Conservation (phyloP, 2,113 vertebrate genomes). For the Gila orcuttii region DNA sequence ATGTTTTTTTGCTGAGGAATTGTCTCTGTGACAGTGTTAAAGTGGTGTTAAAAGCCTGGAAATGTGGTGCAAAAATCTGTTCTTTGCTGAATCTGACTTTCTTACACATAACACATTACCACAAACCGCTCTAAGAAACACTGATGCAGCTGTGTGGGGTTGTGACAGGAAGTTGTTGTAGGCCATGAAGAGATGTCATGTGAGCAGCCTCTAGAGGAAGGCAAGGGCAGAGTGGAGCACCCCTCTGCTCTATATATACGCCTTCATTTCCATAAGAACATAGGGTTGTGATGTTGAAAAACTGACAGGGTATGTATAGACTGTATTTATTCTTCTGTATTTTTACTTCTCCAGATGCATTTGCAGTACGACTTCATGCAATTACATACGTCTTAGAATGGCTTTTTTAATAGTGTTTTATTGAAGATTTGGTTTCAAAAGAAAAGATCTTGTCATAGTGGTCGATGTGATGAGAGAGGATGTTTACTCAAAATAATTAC, state of each 20-base stretch:
- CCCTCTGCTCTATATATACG: background rate
- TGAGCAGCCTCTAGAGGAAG: conserved; percentile 37
- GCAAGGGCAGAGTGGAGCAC: background rate
- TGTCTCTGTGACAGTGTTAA: background rate
- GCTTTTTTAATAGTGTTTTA: background rate
- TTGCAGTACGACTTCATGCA: background rate
- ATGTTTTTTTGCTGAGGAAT: background rate
- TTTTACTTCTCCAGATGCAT: background rate
- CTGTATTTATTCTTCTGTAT: background rate
- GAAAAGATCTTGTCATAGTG: background rate
- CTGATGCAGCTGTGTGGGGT: background rate
- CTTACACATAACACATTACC: background rate
- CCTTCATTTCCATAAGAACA: conserved; percentile 9
- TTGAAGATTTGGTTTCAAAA: background rate
- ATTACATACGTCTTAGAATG: background rate
- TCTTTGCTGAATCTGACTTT: background rate
- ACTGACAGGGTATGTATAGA: conserved; percentile 35
- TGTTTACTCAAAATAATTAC: conserved; percentile 4
- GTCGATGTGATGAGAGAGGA: background rate
- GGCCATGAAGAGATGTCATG: conserved; percentile 23
- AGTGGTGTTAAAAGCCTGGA: background rate
- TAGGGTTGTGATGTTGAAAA: background rate
- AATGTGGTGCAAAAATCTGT: background rate
- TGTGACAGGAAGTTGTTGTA: conserved; percentile 49
- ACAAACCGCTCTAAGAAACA: background rate